Percentiles rank a stretch among this genome's conserved stretches.
Conservation (phyloP, 2,113 vertebrate species). For the Hippocampus comes region DNA sequence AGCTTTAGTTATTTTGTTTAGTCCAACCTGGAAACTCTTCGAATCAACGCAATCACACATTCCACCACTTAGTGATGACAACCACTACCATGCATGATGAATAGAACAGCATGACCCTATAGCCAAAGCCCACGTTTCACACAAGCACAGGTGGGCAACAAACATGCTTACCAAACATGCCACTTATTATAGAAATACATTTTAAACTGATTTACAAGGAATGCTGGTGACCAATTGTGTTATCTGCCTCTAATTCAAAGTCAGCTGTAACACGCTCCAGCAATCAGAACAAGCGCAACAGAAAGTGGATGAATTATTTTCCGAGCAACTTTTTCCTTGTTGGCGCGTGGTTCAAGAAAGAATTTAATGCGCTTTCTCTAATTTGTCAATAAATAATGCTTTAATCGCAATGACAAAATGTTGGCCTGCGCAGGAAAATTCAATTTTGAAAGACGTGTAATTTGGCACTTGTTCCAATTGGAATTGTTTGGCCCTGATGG, state of each 20-base stretch:
- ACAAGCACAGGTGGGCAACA: too few relatives aligned
- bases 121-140: too few relatives aligned
- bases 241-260: background rate
- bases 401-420: background rate
- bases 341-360: background rate
- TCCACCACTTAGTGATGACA: too few relatives aligned
- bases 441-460: background rate
- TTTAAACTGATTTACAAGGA: too few relatives aligned
- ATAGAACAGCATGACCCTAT: too few relatives aligned
- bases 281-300: background rate
- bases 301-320: background rate
- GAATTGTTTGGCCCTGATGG: background rate
- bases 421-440: background rate
- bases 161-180: too few relatives aligned
- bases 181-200: too few relatives aligned
- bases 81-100: too few relatives aligned
- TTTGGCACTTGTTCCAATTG: background rate
- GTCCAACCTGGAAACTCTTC: too few relatives aligned
- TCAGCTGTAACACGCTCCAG: background rate
- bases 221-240: too few relatives aligned
- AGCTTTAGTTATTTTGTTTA: too few relatives aligned
- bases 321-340: background rate
- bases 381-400: conserved; percentile 2
- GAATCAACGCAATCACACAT: too few relatives aligned
- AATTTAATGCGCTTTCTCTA: background rate